Conservation (phyloP, 2,797 vertebrate genomes). For the Pseudochromis fuscus region DNA sequence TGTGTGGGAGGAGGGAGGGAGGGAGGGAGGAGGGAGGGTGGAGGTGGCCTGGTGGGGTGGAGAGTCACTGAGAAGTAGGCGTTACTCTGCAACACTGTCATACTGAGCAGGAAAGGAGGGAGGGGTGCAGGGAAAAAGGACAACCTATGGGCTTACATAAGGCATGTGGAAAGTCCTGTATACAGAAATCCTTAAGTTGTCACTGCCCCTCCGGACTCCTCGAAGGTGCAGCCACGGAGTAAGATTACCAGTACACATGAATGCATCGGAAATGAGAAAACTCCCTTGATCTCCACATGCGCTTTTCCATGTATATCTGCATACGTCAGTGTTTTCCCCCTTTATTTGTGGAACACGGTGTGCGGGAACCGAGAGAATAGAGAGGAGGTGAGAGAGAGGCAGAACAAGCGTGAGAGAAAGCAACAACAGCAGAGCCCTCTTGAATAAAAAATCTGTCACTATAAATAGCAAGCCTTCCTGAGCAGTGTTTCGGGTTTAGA, state of each 20-base stretch:
- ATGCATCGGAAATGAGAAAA: slow-evolving; percentile 8
- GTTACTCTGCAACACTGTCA: slow-evolving; percentile 70
- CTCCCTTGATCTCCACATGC: slow-evolving; percentile 33
- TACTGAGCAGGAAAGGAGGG: slow-evolving; percentile 38
- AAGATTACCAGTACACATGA: slow-evolving; percentile 10
- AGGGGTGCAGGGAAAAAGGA: slow-evolving; percentile 47
- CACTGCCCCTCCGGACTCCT: slow-evolving; percentile 7
- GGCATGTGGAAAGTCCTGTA: slow-evolving; percentile 53
- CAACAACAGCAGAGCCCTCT: slow-evolving; percentile 81
- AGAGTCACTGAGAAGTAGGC: slow-evolving; percentile 75
- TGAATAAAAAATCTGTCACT: slow-evolving; percentile 84
- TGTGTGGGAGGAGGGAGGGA: slow-evolving; percentile 63
- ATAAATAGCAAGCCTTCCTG: slow-evolving; percentile 84
- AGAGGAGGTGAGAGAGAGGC: slow-evolving; percentile 54
- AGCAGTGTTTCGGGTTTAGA: slow-evolving; percentile 72
- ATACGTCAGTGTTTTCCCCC: slow-evolving; percentile 11
- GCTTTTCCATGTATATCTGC: slow-evolving; percentile 35
- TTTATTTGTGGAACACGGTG: slow-evolving; percentile 67
- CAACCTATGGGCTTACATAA: slow-evolving; percentile 64
- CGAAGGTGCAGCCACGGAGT: slow-evolving; percentile 6
- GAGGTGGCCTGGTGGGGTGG: slow-evolving; percentile 67
- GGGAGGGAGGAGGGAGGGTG: slow-evolving; percentile 53
- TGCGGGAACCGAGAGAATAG: slow-evolving; percentile 57
- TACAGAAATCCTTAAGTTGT: slow-evolving; percentile 33
- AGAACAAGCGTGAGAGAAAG: slow-evolving; percentile 69